These are phyloP conservation scores for Rapana venosa DNA, from an alignment of 2,888 invertebrate species.

Conservation along the genomic window DNA sequence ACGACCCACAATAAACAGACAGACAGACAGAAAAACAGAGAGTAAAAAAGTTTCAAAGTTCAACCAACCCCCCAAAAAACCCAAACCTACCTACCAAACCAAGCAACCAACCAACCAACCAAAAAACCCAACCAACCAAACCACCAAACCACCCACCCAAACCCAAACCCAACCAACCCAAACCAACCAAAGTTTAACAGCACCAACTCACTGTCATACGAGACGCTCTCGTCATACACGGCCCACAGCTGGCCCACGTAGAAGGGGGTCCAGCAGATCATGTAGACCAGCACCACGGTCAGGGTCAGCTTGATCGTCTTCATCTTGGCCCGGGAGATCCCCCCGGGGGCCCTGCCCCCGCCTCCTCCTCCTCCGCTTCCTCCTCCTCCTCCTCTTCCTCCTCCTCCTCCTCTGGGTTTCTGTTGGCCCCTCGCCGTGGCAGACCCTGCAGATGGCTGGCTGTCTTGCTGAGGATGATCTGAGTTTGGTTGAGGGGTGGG, in stretches of 20 bases:
- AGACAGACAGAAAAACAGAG: no score
- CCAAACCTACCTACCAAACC: not conserved
- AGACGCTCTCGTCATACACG: conserved; percentile 70
- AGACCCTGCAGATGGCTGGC: no score
- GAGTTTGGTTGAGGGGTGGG: no score
- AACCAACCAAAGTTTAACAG: not conserved
- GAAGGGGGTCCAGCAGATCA: conserved; percentile 85
- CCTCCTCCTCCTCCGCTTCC: not conserved
- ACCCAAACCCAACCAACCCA: no score
- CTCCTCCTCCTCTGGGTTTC: not conserved
- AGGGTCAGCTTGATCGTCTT: conserved; percentile 80
- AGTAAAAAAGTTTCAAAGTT: no score
- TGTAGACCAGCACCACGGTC: conserved; percentile 82
- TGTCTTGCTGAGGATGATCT: no score
- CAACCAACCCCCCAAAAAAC: no score
- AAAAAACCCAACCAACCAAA: no score
- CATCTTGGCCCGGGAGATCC: conserved; percentile 79
- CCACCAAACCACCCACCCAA: no score
- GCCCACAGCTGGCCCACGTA: conserved; percentile 84
- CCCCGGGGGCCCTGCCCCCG: not conserved
- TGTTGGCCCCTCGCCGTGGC: not conserved
- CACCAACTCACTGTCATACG: conserved; percentile 68
- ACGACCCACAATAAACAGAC: no score
- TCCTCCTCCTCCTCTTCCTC: not conserved
- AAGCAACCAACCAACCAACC: not conserved